Evolutionary conservation across 2,113 vertebrate genomes (phyloP), one percentile per base, ranked within the genome.

Genomic region (Hippopotamus amphibius): DNA sequence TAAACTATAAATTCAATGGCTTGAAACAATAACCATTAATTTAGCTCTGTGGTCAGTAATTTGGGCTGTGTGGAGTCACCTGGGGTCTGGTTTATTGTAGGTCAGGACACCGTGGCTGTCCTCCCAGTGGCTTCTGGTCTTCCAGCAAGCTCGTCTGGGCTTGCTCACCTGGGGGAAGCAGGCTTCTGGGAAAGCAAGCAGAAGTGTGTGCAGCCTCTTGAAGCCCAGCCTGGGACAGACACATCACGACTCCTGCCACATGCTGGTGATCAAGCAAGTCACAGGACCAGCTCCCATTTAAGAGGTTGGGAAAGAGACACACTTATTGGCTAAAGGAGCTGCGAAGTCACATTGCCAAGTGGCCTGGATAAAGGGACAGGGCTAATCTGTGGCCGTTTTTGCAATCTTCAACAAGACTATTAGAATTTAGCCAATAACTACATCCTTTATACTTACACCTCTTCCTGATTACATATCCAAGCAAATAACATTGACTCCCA

Each of bases 391-490:
- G 21, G 30, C 30, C 12, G 33, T 80, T 84, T 96, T 86, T 68
- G 22, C 21, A 55, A 93, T 48, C 57, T 55, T 6, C 26, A 50
- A 33, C 28, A 81, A 43, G 48, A 83, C 53, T 66, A 28, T n/a
- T 7, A 14, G 41, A 6, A 92, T 92, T 84, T 61, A 91, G 71
- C 66, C 86, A 91, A 46, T 30, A 92, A 46, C 24, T 50, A 66
- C 10, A 55, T 7, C 26, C 16, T 66, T 7, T 46, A 41, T 13
- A 30, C 14, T 76, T 50, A 63, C 2, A 30, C 48, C 15, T 24
- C 30, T 94, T 91, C 21, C 50, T 74, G 82, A 61, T 81, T 84
- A 91, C 63, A 83, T 41, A 96, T 63, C 86, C 71, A 77, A 87
- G 59, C 33, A 93, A 89, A 81, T 57, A 90, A 92, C 48, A 92